Evolutionary conservation across 2,113 vertebrate genomes (phyloP).

Genomic region (Notothenia coriiceps): DNA sequence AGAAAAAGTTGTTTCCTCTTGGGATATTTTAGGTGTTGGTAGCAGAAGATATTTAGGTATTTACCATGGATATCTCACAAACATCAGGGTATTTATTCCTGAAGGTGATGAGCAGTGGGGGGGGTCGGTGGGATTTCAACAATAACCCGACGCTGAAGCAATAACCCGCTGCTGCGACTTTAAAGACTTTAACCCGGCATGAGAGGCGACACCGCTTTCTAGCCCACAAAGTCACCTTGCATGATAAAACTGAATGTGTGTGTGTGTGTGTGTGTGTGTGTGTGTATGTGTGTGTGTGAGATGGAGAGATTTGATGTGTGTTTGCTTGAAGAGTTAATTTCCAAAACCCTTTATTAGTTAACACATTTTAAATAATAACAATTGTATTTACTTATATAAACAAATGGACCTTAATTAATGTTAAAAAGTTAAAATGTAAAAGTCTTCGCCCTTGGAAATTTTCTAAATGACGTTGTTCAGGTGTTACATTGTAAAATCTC

Average conservation of each 20-base stretch:
- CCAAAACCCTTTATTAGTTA: slow-evolving; percentile 21
- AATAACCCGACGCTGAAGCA: slow-evolving; percentile 45
- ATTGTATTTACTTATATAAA: background rate
- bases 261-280: slow-evolving; percentile 25
- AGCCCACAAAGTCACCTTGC: slow-evolving; percentile 66
- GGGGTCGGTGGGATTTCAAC: slow-evolving; percentile 45
- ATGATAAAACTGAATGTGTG: slow-evolving; percentile 42
- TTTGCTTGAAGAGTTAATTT: slow-evolving; percentile 44
- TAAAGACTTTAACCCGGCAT: slow-evolving; percentile 65
- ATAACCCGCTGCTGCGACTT: slow-evolving; percentile 56
- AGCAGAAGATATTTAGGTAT: no score
- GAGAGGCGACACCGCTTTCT: slow-evolving; percentile 59
- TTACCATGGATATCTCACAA: no score
- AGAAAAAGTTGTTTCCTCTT: no score
- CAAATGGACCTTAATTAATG: no score
- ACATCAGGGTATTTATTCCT: background rate
- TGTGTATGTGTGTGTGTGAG: slow-evolving; percentile 16
- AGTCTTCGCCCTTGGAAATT: no score
- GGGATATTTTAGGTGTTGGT: no score
- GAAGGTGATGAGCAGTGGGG: slow-evolving; percentile 11
- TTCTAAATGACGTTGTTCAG: no score
- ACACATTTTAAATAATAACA: background rate
- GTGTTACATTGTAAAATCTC: no score
- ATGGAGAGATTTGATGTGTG: slow-evolving; percentile 15
- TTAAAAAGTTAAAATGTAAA: no score